phyloP scores from a whole-genome alignment of 1,140 invertebrate species.

The Pseudomyrmex cubaensis region DNA sequence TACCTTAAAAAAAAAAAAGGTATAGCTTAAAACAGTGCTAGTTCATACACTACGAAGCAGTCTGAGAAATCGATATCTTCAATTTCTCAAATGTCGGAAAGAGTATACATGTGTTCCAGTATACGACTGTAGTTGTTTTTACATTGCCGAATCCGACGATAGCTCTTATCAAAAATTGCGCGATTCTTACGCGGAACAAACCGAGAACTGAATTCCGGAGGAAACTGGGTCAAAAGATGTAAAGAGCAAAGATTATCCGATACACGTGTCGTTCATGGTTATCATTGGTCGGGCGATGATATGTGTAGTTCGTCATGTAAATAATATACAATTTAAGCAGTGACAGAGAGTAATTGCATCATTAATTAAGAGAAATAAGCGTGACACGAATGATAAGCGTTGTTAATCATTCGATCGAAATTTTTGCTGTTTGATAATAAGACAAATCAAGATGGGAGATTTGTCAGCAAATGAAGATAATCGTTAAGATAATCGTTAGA shows the following conservation, averaged over 20 bases:
- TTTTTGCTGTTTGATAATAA: background rate
- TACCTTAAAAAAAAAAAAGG: background rate
- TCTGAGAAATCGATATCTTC: background rate
- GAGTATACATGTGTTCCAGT: too few relatives aligned
- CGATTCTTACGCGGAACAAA: background rate
- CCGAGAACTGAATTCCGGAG: background rate
- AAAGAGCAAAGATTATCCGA: slow-evolving; percentile 8
- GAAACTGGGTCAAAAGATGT: slow-evolving; percentile 11
- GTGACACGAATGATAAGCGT: background rate
- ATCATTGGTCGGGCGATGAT: slow-evolving; percentile 15
- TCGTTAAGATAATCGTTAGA: background rate
- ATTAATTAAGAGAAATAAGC: background rate
- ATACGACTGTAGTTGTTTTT: background rate
- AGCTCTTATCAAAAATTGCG: background rate
- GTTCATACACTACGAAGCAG: background rate
- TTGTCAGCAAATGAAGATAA: background rate
- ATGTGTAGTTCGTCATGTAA: background rate
- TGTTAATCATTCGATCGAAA: too few relatives aligned
- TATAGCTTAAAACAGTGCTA: background rate
- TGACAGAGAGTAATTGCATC: background rate
- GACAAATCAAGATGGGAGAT: background rate
- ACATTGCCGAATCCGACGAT: background rate
- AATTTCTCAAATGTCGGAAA: too few relatives aligned
- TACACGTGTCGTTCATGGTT: slow-evolving; percentile 6
- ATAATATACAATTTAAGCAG: background rate